Conservation (phyloP, 2,113 vertebrate genomes). For the Ciconia maguari region DNA sequence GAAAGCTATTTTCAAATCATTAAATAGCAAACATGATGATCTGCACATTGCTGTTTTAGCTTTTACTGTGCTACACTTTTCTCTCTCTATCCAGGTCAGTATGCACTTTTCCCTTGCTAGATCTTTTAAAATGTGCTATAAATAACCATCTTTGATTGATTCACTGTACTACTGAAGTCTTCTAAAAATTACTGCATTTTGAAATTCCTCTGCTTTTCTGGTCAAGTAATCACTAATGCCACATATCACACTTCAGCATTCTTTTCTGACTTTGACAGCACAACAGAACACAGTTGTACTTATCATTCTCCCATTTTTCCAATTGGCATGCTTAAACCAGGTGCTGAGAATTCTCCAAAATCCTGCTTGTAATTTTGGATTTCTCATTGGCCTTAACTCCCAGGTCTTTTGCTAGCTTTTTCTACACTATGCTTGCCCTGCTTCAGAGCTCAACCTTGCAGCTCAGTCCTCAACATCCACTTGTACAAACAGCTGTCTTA, state of each 20-base stretch:
- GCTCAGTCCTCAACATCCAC: background rate
- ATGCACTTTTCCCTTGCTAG: background rate
- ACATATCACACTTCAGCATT: background rate
- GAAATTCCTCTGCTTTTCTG: background rate
- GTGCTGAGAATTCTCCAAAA: background rate
- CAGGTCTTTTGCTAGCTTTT: background rate
- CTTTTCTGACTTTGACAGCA: background rate
- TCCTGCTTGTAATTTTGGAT: background rate
- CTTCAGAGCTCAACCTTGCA: background rate
- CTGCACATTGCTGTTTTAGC: background rate
- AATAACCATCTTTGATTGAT: constrained; percentile 5
- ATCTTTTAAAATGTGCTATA: background rate
- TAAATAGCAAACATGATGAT: background rate
- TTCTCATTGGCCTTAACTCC: background rate
- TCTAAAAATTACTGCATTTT: background rate
- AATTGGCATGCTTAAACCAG: background rate
- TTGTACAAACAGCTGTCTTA: background rate
- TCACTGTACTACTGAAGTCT: background rate
- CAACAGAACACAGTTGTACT: background rate
- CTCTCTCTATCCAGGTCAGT: background rate
- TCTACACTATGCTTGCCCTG: background rate
- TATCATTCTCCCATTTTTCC: background rate
- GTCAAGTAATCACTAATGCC: background rate
- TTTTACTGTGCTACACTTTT: background rate
- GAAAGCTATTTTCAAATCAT: background rate